These are phyloP conservation scores for Alloscopus bannaensis DNA, from an alignment of 2,888 invertebrate genomes.

Conservation along the genomic window DNA sequence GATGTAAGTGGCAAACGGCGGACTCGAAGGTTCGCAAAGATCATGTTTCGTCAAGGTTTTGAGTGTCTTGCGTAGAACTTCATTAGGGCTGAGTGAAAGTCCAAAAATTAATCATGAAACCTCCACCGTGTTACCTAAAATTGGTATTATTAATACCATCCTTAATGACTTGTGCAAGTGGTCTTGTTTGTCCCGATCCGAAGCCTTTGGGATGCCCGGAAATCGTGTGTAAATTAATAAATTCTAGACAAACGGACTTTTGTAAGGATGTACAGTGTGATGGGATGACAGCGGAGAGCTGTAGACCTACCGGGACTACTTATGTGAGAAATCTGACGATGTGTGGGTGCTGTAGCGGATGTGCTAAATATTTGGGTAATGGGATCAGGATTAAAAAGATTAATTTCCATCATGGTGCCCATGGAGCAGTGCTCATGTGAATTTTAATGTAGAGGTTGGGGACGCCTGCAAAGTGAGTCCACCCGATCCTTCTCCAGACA, in stretches of 20 bases:
- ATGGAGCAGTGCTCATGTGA: too few species aligned
- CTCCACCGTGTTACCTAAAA: too few species aligned
- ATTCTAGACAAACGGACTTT: constrained; percentile 23
- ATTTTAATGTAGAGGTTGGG: constrained; percentile 32
- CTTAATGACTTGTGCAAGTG: too few species aligned
- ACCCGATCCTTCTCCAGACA: constrained; percentile 23
- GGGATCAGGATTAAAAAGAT: neutral
- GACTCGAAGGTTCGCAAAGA: too few species aligned
- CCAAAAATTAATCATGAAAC: too few species aligned
- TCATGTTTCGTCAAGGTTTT: too few species aligned
- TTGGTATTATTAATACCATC: too few species aligned
- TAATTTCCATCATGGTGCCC: neutral
- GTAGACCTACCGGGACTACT: constrained; percentile 49
- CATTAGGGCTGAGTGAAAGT: too few species aligned
- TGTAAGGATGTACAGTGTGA: constrained; percentile 64
- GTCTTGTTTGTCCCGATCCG: neutral
- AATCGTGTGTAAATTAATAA: constrained; percentile 57
- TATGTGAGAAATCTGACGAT: constrained; percentile 57
- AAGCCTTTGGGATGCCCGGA: constrained; percentile 55
- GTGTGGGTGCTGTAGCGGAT: constrained; percentile 71
- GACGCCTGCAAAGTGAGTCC: constrained; percentile 30
- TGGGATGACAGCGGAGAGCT: constrained; percentile 45
- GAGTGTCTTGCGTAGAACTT: too few species aligned
- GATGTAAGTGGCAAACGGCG: too few species aligned
- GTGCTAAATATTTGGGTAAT: constrained; percentile 64